Base-by-base conservation (phyloP, 2,797 vertebrate genomes). In the Crax fasciolata region DNA sequence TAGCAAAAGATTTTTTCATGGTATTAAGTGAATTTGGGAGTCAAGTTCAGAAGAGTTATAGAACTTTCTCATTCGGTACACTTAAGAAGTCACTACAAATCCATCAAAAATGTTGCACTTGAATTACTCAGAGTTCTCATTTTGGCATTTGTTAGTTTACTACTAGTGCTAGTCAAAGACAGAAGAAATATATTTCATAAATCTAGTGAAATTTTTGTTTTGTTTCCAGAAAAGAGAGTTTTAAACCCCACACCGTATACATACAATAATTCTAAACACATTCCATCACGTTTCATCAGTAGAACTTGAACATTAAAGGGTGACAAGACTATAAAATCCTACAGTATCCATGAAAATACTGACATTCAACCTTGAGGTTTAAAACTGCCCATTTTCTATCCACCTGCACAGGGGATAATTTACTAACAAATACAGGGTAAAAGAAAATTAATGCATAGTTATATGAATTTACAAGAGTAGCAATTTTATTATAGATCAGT, bases 91-190 rank as follows among this genome's bases (percentile, higher is more conserved):
- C 23, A 67, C 9, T 1, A 17, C 3, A 15, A 92, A 79, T 15
- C 23, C 2, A 80, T 49, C 8, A 44, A 62, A 84, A 59, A 35
- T 0, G 0, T 46, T 6, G 6, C 8, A 39, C 3, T 4, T 30
- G 19, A 76, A 32, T n/a, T 32, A 44, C 8, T 54, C 6, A 76
- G 21, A 75, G 43, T 10, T 74, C 20, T 25, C 2, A 1, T 15
- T 87, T 57, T 49, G 49, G 15, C 20, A 54, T 44, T 65, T 65
- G 61, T 41, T 19, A 81, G 13, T 23, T 84, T 54, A 20, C 30
- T 30, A 54, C 49, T 32, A 75, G 27, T 30, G 52, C 55, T 43
- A 58, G 8, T 35, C 67, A 51, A 65, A 68, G 4, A 65, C 38
- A 32, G 39, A 35, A 57, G 14, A 82, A 68, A 51, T 3, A 25